Conservation (phyloP, 1,140 invertebrate species). For the Cyclina sinensis region DNA sequence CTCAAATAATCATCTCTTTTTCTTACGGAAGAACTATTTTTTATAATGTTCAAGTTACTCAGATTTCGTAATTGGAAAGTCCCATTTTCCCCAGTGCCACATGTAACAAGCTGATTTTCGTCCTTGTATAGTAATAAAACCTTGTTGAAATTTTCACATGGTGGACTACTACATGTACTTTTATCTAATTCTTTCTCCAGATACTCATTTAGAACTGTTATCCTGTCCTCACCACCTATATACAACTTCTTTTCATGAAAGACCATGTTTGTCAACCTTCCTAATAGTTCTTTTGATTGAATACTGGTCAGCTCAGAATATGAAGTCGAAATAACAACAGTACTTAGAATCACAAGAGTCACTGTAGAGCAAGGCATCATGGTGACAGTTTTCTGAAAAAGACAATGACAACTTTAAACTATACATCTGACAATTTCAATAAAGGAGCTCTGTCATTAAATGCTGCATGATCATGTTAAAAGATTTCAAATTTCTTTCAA, state of each 20-base stretch:
- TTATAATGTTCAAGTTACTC: background rate
- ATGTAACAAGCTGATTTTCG: background rate
- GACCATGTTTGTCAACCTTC: background rate
- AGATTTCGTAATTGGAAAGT: constrained; percentile 8
- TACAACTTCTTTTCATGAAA: background rate
- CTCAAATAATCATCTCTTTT: no score
- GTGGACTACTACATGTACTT: constrained; percentile 5
- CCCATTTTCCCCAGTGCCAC: constrained; percentile 10
- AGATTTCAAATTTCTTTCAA: no score
- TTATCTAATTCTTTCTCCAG: background rate
- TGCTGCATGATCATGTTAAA: no score
- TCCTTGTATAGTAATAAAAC: background rate
- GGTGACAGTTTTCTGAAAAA: background rate
- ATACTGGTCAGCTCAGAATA: background rate
- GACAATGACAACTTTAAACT: background rate
- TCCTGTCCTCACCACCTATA: background rate
- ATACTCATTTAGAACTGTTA: background rate
- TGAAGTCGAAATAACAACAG: background rate
- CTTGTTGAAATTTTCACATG: constrained; percentile 3
- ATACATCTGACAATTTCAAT: background rate
- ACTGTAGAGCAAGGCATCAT: background rate
- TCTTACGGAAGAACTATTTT: background rate
- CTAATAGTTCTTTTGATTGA: background rate
- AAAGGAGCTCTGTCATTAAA: no score
- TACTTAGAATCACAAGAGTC: background rate